phyloP scores from a whole-genome alignment of 1,140 invertebrate species.

The Drosophila asahinai region DNA sequence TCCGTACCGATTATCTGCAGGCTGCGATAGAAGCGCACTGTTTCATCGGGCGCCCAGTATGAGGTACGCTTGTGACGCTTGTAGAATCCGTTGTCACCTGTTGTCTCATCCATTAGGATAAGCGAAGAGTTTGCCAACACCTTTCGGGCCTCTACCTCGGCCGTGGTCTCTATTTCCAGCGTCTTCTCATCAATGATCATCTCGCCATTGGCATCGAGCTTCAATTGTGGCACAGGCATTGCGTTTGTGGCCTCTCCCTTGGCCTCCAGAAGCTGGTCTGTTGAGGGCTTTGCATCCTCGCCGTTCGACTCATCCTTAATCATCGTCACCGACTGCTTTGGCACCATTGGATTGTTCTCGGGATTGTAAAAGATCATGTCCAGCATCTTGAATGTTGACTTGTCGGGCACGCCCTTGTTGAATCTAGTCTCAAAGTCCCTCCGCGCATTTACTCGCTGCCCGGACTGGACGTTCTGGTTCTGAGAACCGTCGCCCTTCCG shows the following conservation, averaged over 20 bases:
- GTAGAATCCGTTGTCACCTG: constrained; percentile 88
- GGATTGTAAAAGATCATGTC: constrained; percentile 97
- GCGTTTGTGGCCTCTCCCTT: constrained; percentile 50
- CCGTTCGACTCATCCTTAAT: constrained; percentile 62
- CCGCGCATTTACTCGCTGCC: constrained; percentile 80
- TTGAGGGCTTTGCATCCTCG: constrained; percentile 55
- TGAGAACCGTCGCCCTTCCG: constrained; percentile 56
- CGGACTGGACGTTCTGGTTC: constrained; percentile 48
- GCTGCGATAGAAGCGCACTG: constrained; percentile 94
- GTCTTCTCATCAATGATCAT: constrained; percentile 95
- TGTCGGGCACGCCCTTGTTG: constrained; percentile 87
- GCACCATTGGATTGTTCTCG: constrained; percentile 88
- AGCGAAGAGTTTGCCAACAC: constrained; percentile 88
- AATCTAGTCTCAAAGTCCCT: constrained; percentile 87
- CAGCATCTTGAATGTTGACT: constrained; percentile 92
- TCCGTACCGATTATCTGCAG: constrained; percentile 94
- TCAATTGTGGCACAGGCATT: constrained; percentile 93
- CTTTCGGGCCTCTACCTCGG: constrained; percentile 88
- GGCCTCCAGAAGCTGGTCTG: constrained; percentile 43
- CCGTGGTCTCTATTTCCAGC: constrained; percentile 92
- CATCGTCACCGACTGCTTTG: constrained; percentile 71
- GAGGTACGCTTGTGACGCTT: constrained; percentile 88
- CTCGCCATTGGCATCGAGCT: constrained; percentile 94
- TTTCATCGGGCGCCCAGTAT: constrained; percentile 90
- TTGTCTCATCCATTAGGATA: constrained; percentile 88